Conservation (phyloP, 2,888 invertebrate species). For the Sturmia bella region DNA sequence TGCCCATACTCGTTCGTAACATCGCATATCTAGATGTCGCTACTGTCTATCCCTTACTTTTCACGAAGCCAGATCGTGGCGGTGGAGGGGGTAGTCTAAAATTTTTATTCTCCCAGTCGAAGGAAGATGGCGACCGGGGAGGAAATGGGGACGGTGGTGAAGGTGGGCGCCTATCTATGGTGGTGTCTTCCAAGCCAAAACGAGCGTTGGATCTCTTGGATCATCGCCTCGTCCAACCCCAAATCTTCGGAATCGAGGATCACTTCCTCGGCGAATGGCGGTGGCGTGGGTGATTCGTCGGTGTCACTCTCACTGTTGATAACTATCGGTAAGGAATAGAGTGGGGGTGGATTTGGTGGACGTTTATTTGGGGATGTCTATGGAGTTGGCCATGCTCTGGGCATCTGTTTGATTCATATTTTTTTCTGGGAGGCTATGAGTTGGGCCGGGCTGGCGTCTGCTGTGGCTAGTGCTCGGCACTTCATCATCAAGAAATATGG, state of each 20-base stretch:
- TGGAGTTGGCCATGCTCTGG: background rate
- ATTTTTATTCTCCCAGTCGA: slow-evolving; percentile 8
- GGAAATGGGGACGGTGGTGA: too few relatives aligned
- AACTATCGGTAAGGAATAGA: background rate
- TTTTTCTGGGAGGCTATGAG: too few relatives aligned
- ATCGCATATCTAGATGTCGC: background rate
- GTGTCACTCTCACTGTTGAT: background rate
- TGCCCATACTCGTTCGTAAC: background rate
- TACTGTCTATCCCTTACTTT: background rate
- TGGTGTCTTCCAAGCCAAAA: too few relatives aligned
- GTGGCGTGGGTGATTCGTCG: background rate
- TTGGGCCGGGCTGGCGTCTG: too few relatives aligned
- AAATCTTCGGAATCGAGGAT: background rate
- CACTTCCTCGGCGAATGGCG: background rate
- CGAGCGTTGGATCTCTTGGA: too few relatives aligned
- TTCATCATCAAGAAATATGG: background rate
- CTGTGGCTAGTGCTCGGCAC: background rate
- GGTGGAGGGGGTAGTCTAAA: background rate
- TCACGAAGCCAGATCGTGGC: background rate
- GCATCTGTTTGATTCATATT: too few relatives aligned
- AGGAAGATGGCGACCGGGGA: background rate
- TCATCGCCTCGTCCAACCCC: background rate
- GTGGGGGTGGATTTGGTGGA: too few relatives aligned
- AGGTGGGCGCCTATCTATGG: too few relatives aligned
- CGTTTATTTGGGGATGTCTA: background rate